These are phyloP conservation scores for Echinometra lucunter DNA, from an alignment of 53 echinoderm and acorn worm species.

Conservation along the genomic window DNA sequence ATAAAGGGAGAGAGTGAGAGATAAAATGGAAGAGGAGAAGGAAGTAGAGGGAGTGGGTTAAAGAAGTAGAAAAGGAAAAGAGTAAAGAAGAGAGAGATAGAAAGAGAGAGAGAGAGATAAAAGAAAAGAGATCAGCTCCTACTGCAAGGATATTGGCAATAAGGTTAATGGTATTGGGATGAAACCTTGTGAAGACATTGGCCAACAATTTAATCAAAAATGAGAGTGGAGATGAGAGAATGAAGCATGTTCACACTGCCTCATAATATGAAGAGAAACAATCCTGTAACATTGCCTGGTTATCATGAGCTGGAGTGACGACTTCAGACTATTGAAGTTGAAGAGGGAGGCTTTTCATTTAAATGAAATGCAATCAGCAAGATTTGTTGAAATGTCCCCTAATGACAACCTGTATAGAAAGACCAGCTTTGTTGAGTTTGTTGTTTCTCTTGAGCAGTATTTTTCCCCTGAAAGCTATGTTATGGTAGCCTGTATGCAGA, in stretches of 20 bases:
- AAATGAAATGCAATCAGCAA: background rate
- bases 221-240: background rate
- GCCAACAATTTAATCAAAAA: constrained; percentile 18
- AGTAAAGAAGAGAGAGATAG: background rate
- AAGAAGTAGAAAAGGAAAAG: too few species aligned
- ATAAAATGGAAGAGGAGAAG: background rate
- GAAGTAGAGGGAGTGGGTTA: background rate
- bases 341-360: background rate
- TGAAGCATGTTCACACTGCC: background rate
- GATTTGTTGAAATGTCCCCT: too few species aligned
- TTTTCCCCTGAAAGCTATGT: too few species aligned
- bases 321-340: background rate
- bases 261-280: background rate
- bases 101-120: background rate
- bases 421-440: too few species aligned
- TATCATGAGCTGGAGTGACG: background rate
- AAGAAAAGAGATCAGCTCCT: background rate
- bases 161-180: constrained; percentile 29
- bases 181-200: constrained; percentile 20
- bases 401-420: too few species aligned
- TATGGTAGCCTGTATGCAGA: too few species aligned
- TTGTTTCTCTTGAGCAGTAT: too few species aligned
- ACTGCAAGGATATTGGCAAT: constrained; percentile 23
- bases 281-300: background rate
- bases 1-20: background rate